Conservation (phyloP, 2,797 vertebrate species). For the Argentina silus region DNA sequence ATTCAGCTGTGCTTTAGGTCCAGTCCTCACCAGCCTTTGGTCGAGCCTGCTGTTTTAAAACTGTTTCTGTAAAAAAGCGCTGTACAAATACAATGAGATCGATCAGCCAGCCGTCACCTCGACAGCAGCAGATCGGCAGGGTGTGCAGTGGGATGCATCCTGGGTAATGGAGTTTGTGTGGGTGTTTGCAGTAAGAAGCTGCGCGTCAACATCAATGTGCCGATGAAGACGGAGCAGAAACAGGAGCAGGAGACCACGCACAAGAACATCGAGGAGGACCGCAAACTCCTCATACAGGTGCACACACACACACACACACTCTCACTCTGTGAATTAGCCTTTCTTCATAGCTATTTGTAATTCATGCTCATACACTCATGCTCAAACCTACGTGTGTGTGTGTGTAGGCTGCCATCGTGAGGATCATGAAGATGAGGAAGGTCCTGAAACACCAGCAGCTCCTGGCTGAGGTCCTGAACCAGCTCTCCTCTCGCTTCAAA, state of each 20-base stretch:
- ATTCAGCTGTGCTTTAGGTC: too few species aligned
- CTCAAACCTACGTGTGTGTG: not conserved
- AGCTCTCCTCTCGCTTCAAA: slow-evolving; percentile 97
- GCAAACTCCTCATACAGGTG: slow-evolving; percentile 97
- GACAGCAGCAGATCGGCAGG: too few species aligned
- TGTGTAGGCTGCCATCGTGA: slow-evolving; percentile 92
- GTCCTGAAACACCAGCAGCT: slow-evolving; percentile 98
- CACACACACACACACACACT: too few species aligned
- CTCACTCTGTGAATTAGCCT: too few species aligned
- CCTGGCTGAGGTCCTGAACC: slow-evolving; percentile 96
- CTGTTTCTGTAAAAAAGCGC: too few species aligned
- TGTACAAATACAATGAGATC: too few species aligned
- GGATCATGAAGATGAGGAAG: slow-evolving; percentile 99
- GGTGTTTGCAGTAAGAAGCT: slow-evolving; percentile 89
- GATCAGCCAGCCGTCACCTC: too few species aligned
- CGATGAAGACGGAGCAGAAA: slow-evolving; percentile 99
- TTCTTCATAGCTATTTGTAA: too few species aligned
- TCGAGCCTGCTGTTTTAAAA: too few species aligned
- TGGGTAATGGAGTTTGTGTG: not conserved
- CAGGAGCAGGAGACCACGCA: slow-evolving; percentile 99
- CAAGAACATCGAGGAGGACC: slow-evolving; percentile 98
- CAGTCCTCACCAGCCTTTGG: too few species aligned
- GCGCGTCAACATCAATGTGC: slow-evolving; percentile 98
- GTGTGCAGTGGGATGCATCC: too few species aligned
- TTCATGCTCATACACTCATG: too few species aligned